phyloP scores from a whole-genome alignment of 2,113 vertebrate species.

The Cheirogaleus medius region DNA sequence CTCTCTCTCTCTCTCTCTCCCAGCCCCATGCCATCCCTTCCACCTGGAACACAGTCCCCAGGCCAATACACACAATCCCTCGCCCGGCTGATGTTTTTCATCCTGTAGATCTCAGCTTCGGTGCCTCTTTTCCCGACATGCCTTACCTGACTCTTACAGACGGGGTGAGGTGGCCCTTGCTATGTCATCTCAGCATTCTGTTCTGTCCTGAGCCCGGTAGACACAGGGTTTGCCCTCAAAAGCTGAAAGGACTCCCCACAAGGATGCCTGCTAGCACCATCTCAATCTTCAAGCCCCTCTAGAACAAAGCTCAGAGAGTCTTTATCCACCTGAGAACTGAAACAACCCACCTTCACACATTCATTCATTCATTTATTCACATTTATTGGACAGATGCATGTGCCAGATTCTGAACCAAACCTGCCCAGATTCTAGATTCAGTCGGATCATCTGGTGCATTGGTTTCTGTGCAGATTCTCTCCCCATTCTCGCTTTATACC shows the following conservation, averaged over 20 bases:
- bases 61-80: neutral
- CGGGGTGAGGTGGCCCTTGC: neutral
- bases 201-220: neutral
- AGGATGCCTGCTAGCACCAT: neutral
- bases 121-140: neutral
- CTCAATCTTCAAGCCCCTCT: neutral
- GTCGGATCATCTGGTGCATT: neutral
- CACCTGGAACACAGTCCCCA: fast-evolving
- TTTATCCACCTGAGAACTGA: neutral
- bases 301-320: neutral
- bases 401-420: neutral
- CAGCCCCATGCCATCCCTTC: fast-evolving
- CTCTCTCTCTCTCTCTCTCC: neutral
- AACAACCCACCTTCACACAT: neutral
- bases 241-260: neutral
- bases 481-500: neutral
- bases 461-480: neutral
- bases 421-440: neutral
- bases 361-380: neutral
- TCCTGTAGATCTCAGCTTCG: neutral
- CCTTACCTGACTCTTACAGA: neutral
- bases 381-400: neutral
- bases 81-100: neutral
- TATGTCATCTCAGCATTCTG: neutral
- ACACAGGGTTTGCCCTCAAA: neutral